Evolutionary conservation across 2,797 vertebrate species (phyloP).

Genomic region (Taeniopygia guttata): DNA sequence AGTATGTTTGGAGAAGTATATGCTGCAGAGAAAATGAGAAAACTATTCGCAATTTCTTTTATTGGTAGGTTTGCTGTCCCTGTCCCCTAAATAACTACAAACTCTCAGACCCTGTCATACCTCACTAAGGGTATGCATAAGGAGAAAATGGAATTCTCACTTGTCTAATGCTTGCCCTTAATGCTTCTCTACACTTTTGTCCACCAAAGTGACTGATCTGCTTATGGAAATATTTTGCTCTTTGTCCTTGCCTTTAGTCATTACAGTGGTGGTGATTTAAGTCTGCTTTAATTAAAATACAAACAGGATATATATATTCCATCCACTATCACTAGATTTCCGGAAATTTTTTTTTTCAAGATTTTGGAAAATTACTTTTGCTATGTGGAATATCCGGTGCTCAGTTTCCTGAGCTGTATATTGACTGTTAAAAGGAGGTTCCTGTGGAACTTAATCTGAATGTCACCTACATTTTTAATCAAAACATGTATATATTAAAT

Average conservation of each 20-base stretch:
- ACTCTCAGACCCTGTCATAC: not conserved
- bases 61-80: not conserved
- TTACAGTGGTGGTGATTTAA: not conserved
- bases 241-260: slow-evolving; percentile 3
- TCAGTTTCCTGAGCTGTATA: slow-evolving; percentile 27
- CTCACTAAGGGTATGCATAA: not conserved
- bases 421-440: slow-evolving; percentile 34
- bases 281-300: slow-evolving; percentile 9
- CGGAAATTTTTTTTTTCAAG: not conserved
- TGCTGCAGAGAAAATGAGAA: not conserved
- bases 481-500: not conserved
- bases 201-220: not conserved
- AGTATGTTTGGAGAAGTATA: not conserved
- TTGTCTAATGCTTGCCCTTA: not conserved
- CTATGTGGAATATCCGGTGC: not conserved
- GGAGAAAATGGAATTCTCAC: not conserved
- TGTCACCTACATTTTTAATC: not conserved
- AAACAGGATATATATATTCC: slow-evolving; percentile 10
- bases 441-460: slow-evolving; percentile 37
- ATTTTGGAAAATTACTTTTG: slow-evolving; percentile 48
- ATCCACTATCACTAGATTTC: not conserved
- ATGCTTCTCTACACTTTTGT: not conserved
- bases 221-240: not conserved
- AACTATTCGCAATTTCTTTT: not conserved
- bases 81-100: not conserved